These are phyloP conservation scores for Paedocypris micromegethes DNA, from an alignment of 2,797 vertebrate species.

Conservation along the genomic window DNA sequence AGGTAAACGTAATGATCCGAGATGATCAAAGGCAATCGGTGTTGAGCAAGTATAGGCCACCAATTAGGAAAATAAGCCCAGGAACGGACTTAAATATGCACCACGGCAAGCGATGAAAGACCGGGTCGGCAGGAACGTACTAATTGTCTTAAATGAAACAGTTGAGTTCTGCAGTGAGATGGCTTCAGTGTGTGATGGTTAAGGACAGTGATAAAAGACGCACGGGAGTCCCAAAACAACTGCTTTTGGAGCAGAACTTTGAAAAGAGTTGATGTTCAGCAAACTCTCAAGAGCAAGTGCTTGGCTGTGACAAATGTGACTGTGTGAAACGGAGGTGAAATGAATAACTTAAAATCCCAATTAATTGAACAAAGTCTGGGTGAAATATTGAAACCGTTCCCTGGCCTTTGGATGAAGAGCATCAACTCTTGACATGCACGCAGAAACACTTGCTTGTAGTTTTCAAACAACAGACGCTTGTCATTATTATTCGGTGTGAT, in stretches of 20 bases:
- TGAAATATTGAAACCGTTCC: conserved; percentile 1
- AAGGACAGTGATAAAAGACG: conserved; percentile 20
- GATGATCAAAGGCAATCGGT: conserved; percentile 80
- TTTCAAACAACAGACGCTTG: conserved; percentile 29
- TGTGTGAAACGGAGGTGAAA: neutral
- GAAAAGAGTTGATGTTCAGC: conserved; percentile 7
- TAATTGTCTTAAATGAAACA: conserved; percentile 73
- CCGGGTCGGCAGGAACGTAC: conserved; percentile 73
- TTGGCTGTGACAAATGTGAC: conserved; percentile 2
- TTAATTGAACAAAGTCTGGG: conserved; percentile 11
- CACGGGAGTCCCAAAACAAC: conserved; percentile 11
- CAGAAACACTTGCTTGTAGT: conserved; percentile 16
- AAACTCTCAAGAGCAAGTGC: neutral
- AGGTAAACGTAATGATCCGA: conserved; percentile 81
- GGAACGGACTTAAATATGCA: conserved; percentile 75
- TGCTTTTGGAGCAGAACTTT: conserved; percentile 6
- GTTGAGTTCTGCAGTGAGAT: conserved; percentile 48
- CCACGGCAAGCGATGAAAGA: conserved; percentile 70
- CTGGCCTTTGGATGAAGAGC: neutral
- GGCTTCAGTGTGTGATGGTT: conserved; percentile 32
- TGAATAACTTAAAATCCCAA: conserved; percentile 4
- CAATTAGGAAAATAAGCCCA: conserved; percentile 78
- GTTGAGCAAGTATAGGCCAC: conserved; percentile 74
- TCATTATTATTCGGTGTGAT: conserved; percentile 39
- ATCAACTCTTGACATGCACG: conserved; percentile 22